These are phyloP conservation scores for Gonocerus acuteangulatus DNA, from an alignment of 2,888 invertebrate genomes.

Conservation along the genomic window DNA sequence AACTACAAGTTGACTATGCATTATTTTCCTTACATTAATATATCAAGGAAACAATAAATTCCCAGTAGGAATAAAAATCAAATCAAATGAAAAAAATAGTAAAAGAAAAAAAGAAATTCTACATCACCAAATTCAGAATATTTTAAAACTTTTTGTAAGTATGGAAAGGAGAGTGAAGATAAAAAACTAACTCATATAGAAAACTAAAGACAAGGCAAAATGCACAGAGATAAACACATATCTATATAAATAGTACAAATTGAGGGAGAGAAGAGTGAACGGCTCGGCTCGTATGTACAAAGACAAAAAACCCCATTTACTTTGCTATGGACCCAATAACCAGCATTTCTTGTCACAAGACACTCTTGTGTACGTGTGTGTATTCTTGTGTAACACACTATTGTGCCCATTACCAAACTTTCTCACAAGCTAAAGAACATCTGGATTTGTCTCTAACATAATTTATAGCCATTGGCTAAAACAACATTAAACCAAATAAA, in stretches of 20 bases:
- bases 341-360: conserved; percentile 26
- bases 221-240: not conserved
- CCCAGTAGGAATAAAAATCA: too few relatives aligned
- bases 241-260: conserved; percentile 4
- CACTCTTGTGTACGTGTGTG: conserved; percentile 9
- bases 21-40: too few relatives aligned
- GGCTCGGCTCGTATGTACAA: conserved; percentile 16
- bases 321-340: conserved; percentile 32
- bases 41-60: too few relatives aligned
- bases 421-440: conserved; percentile 23
- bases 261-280: conserved; percentile 1
- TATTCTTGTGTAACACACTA: conserved; percentile 13
- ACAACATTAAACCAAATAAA: conserved; percentile 6
- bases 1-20: too few relatives aligned
- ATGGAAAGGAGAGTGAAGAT: not conserved
- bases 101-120: not conserved
- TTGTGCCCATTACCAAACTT: conserved; percentile 23
- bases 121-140: not conserved
- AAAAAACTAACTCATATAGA: not conserved
- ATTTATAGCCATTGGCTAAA: conserved; percentile 4
- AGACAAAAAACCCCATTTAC: conserved; percentile 25
- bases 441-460: conserved; percentile 24
- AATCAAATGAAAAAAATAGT: not conserved
- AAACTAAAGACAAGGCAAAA: not conserved
- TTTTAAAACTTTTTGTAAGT: not conserved